Evolutionary conservation across 2,888 invertebrate genomes (phyloP), one percentile per base, ranked within the genome.

Genomic region (Parnassius apollo): DNA sequence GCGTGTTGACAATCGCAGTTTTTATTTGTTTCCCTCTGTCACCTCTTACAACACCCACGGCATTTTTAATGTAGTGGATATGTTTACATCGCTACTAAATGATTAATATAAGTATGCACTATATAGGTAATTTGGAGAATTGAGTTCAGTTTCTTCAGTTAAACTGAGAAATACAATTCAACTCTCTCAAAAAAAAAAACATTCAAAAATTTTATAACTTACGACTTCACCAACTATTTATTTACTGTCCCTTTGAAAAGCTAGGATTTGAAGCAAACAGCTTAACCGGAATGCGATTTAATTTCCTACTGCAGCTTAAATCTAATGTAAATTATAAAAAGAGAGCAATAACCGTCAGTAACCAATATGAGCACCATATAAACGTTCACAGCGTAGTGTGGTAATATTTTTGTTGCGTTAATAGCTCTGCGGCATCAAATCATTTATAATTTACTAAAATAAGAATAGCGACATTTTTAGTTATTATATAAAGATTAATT

Each of bases 271-370:
- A 58, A 58, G 18, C 13, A 18, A 11, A 51, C 45, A 51, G 50
- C 58, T 58, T 50, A 50, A 51, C 51, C 44, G 44, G 51, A 58
- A 58, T 50, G 51, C 22, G 51, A 51, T 51, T 58, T 51, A 45
- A 44, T 57, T 44, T 58, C 25, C 45, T 44, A 22, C 22, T 12
- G 42, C n/a, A 22, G 51, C 10, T 58, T 18, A 51, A 22, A 12
- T n/a, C 44, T 45, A n/a, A 10, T 45, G 51, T 44, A 2, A 51
- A 25, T 22, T 18, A 51, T 9, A 12, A 44, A 57, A 13, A 48
- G 2, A 25, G 12, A n/a, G 13, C 3, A n/a, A 35, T 35, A 42
- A 18, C 11, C 13, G 42, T 18, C 18, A 42, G 42, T 12, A 4
- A 42, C 42, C 35, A 49, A 42, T 57, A 10, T 44, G 44, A 44